phyloP scores from a whole-genome alignment of 2,113 vertebrate species.

The Rhynchomys soricoides region DNA sequence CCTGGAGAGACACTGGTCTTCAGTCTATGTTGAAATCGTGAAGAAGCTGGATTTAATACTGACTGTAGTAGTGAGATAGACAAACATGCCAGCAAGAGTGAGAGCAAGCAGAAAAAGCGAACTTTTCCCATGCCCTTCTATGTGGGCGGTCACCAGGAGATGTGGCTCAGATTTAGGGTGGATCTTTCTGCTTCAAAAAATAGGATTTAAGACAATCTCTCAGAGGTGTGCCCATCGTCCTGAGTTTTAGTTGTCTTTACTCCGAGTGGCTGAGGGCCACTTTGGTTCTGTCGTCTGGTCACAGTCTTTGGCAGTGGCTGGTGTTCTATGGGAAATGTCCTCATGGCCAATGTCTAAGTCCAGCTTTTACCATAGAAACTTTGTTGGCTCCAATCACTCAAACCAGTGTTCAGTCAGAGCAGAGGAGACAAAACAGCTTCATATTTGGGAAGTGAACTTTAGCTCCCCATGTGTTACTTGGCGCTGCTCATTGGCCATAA shows the following conservation, averaged over 20 bases:
- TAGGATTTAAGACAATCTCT: background rate
- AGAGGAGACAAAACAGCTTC: background rate
- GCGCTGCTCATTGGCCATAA: background rate
- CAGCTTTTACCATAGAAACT: background rate
- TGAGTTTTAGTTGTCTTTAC: background rate
- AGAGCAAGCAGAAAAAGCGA: background rate
- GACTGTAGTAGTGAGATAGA: background rate
- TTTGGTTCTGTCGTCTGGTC: background rate
- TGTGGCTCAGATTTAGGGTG: background rate
- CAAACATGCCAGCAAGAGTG: background rate
- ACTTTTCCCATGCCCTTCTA: background rate
- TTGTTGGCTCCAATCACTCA: background rate
- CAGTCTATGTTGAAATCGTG: background rate
- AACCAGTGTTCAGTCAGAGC: background rate
- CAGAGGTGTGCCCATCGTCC: background rate
- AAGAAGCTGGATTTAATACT: background rate
- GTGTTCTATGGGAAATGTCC: background rate
- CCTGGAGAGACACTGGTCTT: background rate
- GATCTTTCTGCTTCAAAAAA: background rate
- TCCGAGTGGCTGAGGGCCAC: background rate
- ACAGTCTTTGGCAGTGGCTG: background rate
- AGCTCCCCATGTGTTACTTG: background rate
- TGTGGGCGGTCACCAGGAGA: background rate
- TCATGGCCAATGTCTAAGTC: background rate
- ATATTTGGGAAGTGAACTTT: background rate